Percentiles rank a stretch among this genome's conserved stretches.
These are phyloP conservation scores for Laothoe populi DNA, from an alignment of 2,888 invertebrate genomes.

Conservation along the genomic window DNA sequence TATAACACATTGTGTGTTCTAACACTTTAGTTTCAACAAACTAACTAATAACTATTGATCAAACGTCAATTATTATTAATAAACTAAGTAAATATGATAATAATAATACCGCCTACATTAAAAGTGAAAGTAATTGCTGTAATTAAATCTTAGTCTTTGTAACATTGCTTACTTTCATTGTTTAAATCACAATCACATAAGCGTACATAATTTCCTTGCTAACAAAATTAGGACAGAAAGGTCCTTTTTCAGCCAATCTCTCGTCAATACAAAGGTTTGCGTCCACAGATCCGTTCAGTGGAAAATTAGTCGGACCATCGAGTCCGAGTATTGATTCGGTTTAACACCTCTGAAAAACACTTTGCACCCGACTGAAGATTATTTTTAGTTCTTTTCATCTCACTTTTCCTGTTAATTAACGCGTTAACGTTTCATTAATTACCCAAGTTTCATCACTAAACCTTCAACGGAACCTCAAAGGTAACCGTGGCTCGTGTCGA, in stretches of 20 bases:
- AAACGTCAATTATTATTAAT: constrained; percentile 1
- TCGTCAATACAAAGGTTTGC: constrained; percentile 78
- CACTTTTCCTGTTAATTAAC: constrained; percentile 71
- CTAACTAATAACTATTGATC: neutral
- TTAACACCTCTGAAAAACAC: constrained; percentile 82
- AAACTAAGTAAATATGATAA: constrained; percentile 7
- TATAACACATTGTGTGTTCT: neutral
- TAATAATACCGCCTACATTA: neutral
- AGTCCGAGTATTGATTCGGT: constrained; percentile 76
- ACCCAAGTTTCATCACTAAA: neutral
- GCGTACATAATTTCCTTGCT: constrained; percentile 63
- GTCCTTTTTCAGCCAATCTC: constrained; percentile 76
- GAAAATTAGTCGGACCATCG: constrained; percentile 82
- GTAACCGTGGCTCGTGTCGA: neutral
- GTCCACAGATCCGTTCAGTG: constrained; percentile 78
- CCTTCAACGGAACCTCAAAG: constrained; percentile 3
- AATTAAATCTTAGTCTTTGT: neutral
- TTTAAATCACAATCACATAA: constrained; percentile 47
- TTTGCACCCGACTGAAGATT: constrained; percentile 78
- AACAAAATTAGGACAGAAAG: constrained; percentile 73
- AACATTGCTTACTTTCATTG: neutral
- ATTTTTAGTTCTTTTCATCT: constrained; percentile 83
- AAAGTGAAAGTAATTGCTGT: constrained; percentile 4
- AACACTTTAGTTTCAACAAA: neutral
- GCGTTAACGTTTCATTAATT: constrained; percentile 57